Percentiles rank a stretch among this genome's conserved stretches.
Evolutionary conservation across 1,140 invertebrate species (phyloP).

Genomic region (Megalopta genalis): DNA sequence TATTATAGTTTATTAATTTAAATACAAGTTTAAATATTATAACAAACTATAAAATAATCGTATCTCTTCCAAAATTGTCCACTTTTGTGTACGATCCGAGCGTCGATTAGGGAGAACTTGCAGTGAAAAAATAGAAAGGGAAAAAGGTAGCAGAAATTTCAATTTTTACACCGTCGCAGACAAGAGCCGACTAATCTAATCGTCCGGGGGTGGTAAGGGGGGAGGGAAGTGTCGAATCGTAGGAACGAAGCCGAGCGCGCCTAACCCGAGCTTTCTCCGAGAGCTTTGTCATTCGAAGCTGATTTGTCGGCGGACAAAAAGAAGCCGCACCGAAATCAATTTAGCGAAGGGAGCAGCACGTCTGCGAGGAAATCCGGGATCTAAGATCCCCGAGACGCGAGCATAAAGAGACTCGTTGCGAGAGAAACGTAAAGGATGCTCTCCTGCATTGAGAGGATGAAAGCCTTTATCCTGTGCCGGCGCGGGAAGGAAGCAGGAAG

Average conservation of each 20-base stretch:
- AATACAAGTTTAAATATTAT: too few species aligned
- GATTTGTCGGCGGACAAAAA: constrained; percentile 67
- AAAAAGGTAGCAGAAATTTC: neutral
- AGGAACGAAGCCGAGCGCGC: neutral
- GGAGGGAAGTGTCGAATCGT: neutral
- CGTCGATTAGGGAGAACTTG: too few species aligned
- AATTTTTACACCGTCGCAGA: neutral
- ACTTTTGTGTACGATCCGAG: too few species aligned
- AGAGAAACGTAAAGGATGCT: constrained; percentile 48
- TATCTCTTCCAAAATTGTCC: too few species aligned
- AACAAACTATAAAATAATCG: too few species aligned
- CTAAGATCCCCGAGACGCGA: constrained; percentile 74
- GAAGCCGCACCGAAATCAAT: constrained; percentile 77
- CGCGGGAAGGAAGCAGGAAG: constrained; percentile 19
- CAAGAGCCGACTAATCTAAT: constrained; percentile 36
- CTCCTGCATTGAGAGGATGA: constrained; percentile 28
- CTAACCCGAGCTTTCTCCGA: neutral
- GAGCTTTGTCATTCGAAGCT: constrained; percentile 18
- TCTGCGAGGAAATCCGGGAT: constrained; percentile 76
- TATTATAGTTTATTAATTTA: too few species aligned
- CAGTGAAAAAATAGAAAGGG: too few species aligned
- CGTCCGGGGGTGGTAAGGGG: too few species aligned
- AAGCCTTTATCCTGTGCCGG: constrained; percentile 51
- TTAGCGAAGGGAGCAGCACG: constrained; percentile 63
- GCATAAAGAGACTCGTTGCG: constrained; percentile 68